These are phyloP conservation scores for Rutilus rutilus DNA, from an alignment of 2,113 vertebrate genomes.

Conservation along the genomic window DNA sequence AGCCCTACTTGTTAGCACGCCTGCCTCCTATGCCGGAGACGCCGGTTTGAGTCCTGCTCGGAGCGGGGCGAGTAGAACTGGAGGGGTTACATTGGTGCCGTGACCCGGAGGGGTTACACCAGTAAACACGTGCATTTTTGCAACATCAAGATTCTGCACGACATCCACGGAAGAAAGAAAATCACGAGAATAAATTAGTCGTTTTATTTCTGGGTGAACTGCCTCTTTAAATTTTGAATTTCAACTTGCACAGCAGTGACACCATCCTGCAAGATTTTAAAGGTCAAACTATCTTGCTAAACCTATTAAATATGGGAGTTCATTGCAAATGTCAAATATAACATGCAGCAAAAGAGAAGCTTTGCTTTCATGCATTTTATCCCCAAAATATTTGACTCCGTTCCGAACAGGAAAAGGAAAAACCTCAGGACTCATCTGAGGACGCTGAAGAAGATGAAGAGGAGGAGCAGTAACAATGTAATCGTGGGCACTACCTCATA, in stretches of 20 bases:
- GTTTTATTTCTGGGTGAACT: neutral
- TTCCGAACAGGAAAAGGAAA: slow-evolving; percentile 52
- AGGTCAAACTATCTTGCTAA: slow-evolving; percentile 13
- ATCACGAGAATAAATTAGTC: neutral
- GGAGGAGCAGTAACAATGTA: slow-evolving; percentile 52
- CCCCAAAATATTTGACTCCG: neutral
- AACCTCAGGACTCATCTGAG: slow-evolving; percentile 56
- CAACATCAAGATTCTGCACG: neutral
- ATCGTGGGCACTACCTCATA: slow-evolving; percentile 54
- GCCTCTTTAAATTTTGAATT: neutral
- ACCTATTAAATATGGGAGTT: neutral
- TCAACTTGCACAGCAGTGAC: neutral
- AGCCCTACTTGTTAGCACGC: too few species aligned
- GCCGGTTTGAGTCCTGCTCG: too few species aligned
- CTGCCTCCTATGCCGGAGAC: too few species aligned
- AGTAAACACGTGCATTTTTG: neutral
- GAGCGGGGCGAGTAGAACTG: too few species aligned
- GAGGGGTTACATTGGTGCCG: too few species aligned
- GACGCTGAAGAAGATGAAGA: slow-evolving; percentile 57
- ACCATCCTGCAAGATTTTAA: neutral
- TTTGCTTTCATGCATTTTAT: slow-evolving; percentile 7
- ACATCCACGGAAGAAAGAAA: neutral
- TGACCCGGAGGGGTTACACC: too few species aligned
- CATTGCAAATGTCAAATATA: slow-evolving; percentile 1
- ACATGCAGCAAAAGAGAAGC: neutral